These are phyloP conservation scores for Acrossocheilus wenchowensis DNA, from an alignment of 2,797 vertebrate genomes.

Conservation along the genomic window DNA sequence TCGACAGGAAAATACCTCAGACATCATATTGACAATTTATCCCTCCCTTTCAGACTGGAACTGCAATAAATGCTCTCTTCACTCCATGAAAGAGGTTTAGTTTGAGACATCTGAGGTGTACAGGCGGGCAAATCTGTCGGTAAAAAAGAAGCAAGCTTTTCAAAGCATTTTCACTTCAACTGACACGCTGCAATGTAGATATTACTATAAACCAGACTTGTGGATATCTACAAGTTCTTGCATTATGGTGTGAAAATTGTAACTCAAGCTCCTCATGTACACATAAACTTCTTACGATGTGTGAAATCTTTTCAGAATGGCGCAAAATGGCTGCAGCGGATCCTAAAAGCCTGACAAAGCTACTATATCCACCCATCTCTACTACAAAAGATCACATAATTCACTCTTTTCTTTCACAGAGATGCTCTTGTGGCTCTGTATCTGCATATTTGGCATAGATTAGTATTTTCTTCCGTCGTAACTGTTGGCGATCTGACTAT, in stretches of 20 bases:
- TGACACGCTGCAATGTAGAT: slow-evolving; percentile 27
- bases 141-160: neutral
- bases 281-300: neutral
- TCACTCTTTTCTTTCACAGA: neutral
- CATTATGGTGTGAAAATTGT: neutral
- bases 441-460: neutral
- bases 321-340: neutral
- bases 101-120: neutral
- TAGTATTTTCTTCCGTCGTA: neutral
- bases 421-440: neutral
- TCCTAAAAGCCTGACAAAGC: neutral
- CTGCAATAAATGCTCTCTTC: slow-evolving; percentile 38
- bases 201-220: slow-evolving; percentile 15
- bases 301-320: neutral
- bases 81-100: slow-evolving; percentile 38
- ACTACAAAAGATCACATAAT: neutral
- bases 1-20: slow-evolving; percentile 43
- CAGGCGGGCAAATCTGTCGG: neutral
- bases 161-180: slow-evolving; percentile 8
- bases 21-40: slow-evolving; percentile 54
- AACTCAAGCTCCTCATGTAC: slow-evolving; percentile 4
- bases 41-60: slow-evolving; percentile 44
- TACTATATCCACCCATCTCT: neutral
- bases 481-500: slow-evolving; percentile 20
- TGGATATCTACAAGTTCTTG: slow-evolving; percentile 20